Conservation (phyloP, 2,797 vertebrate genomes). For the Pteronotus mesoamericanus region DNA sequence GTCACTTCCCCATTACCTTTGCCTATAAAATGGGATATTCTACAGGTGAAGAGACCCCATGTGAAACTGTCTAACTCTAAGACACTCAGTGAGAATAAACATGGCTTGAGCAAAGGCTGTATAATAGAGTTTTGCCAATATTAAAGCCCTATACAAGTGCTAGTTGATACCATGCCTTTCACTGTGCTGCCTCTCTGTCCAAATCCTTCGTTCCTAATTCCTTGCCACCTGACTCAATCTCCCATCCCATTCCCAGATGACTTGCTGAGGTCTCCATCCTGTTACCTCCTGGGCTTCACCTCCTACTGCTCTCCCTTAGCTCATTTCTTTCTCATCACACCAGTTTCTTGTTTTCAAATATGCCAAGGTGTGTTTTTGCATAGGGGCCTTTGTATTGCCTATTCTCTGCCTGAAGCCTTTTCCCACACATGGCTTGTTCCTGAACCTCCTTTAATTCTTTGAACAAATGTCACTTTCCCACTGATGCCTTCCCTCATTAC, state of each 20-base stretch:
- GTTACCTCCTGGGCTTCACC: background rate
- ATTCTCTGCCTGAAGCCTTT: background rate
- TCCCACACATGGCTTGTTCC: background rate
- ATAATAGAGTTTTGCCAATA: background rate
- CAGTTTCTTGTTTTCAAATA: background rate
- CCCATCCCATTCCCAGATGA: background rate
- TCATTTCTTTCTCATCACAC: background rate
- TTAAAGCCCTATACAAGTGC: background rate
- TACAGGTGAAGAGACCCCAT: background rate
- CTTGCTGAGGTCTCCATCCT: background rate
- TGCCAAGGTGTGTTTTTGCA: background rate
- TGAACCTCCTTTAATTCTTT: background rate
- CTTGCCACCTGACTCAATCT: background rate
- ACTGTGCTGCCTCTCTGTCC: background rate
- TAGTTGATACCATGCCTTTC: background rate
- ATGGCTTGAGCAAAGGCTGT: background rate
- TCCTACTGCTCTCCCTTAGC: background rate
- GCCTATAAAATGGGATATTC: background rate
- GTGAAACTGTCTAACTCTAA: background rate
- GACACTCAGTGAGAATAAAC: background rate
- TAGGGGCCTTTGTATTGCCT: background rate
- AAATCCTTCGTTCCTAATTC: background rate
- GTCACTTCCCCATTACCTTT: background rate
- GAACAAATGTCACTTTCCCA: background rate
- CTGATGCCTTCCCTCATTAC: background rate